A percentile compares a stretch with the other conserved stretches of the same genome.
Conservation (phyloP, 2,113 vertebrate species). For the Sebastes fasciatus region DNA sequence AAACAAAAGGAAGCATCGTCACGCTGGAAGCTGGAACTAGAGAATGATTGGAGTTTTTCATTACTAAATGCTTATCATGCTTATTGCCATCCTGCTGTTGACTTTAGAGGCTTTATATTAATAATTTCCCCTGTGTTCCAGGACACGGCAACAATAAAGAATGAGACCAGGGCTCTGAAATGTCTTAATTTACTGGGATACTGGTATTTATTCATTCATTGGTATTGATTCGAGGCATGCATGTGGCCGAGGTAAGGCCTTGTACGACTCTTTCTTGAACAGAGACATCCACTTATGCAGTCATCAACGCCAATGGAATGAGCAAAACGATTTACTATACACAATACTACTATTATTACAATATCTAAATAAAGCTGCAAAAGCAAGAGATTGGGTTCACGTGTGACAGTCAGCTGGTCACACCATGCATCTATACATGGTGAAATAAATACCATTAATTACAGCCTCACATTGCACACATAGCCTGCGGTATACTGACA, state of each 20-base stretch:
- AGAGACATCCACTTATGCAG: slow-evolving; percentile 33
- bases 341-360: background rate
- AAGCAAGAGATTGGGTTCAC: background rate
- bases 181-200: slow-evolving; percentile 46
- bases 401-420: slow-evolving; percentile 15
- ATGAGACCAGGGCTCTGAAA: slow-evolving; percentile 22
- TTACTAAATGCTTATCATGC: background rate
- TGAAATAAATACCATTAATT: slow-evolving; percentile 64
- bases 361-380: background rate
- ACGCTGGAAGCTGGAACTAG: background rate
- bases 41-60: background rate
- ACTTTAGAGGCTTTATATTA: slow-evolving; percentile 28
- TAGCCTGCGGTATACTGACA: slow-evolving; percentile 27
- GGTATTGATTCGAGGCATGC: slow-evolving; percentile 50
- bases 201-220: slow-evolving; percentile 60
- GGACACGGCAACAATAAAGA: slow-evolving; percentile 2
- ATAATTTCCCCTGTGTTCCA: slow-evolving; percentile 55
- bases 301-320: slow-evolving; percentile 26
- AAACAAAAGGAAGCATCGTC: background rate
- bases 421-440: slow-evolving; percentile 21
- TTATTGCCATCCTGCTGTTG: slow-evolving; percentile 1
- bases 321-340: slow-evolving; percentile 29
- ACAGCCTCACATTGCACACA: slow-evolving; percentile 37
- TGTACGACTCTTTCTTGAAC: slow-evolving; percentile 13
- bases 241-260: slow-evolving; percentile 10